Conservation (phyloP, 2,888 invertebrate species). For the Labia minor region DNA sequence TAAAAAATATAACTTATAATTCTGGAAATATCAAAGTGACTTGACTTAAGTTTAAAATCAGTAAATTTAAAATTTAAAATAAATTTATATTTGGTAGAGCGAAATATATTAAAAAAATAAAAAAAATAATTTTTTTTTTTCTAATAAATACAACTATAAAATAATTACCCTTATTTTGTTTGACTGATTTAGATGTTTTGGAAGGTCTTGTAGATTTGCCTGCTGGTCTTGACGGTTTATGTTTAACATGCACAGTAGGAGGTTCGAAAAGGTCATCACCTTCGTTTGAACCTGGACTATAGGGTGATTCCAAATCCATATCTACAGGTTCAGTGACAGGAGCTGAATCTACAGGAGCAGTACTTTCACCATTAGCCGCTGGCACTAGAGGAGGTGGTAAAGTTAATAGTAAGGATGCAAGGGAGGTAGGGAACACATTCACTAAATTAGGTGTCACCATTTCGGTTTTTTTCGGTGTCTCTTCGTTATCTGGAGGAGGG, state of each 20-base stretch:
- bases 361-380: conserved; percentile 26
- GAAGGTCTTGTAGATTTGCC: conserved; percentile 21
- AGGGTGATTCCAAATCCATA: conserved; percentile 70
- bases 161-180: conserved; percentile 30
- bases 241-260: conserved; percentile 38
- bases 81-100: too few relatives aligned
- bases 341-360: neutral
- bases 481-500: neutral
- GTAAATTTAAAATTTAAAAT: too few relatives aligned
- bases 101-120: too few relatives aligned
- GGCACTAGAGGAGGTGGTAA: conserved; percentile 28
- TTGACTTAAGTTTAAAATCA: too few relatives aligned
- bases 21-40: too few relatives aligned
- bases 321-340: conserved; percentile 43
- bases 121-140: too few relatives aligned
- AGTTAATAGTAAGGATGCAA: conserved; percentile 3
- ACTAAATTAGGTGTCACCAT: conserved; percentile 17
- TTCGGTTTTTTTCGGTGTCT: conserved; percentile 20
- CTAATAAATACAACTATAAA: too few relatives aligned
- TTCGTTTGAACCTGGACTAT: conserved; percentile 80
- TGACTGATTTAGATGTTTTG: conserved; percentile 29
- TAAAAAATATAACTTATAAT: too few relatives aligned
- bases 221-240: conserved; percentile 22
- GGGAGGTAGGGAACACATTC: conserved; percentile 21
- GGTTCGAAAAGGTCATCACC: conserved; percentile 81